Base-by-base conservation (phyloP, 2,113 vertebrate genomes). In the Dicentrarchus labrax region DNA sequence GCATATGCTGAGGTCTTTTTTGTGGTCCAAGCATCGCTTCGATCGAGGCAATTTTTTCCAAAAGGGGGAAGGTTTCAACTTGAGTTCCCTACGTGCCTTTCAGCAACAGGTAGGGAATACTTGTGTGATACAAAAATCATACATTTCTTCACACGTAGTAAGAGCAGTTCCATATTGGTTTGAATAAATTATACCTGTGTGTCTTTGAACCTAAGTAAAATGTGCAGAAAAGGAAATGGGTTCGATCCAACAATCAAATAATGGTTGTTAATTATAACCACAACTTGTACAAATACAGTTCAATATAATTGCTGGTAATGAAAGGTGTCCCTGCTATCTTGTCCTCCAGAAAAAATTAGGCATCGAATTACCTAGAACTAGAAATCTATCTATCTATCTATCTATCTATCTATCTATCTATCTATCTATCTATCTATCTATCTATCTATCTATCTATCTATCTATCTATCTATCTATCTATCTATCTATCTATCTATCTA, bases 1-100 rank as follows among this genome's bases (percentile, higher is more conserved):
- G 51, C 45, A 30, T 30, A 30, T 30, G 30, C 30, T 30, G 30
- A 3, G 30, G 30, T 30, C 30, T 30, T 30, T 30, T 30, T 30
- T 30, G 30, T 30, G 30, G 30, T 30, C 30, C 30, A 11, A 17
- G 59, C 90, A 86, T 90, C 93, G 87, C 62, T 86, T 84, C 38
- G 76, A 90, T 66, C 66, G 59, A 90, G 69, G 83, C 73, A 80
- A 86, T 93, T 77, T 86, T 90, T 91, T 84, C 30, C 56, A 5
- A 67, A 24, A 21, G 60, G 45, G 61, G 75, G 67, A 74, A 68
- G 21, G 21, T 74, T 86, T 76, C 69, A 88, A 75, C 84, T 65
- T 62, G 67, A 78, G 61, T 82, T 79, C 41, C 82, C 62, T 72
- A 75, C 66, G 76, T 36, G 38, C 39, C 83, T 80, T 73, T 72